These are phyloP conservation scores for Bufo bufo DNA, from an alignment of 2,113 vertebrate genomes.

Conservation along the genomic window DNA sequence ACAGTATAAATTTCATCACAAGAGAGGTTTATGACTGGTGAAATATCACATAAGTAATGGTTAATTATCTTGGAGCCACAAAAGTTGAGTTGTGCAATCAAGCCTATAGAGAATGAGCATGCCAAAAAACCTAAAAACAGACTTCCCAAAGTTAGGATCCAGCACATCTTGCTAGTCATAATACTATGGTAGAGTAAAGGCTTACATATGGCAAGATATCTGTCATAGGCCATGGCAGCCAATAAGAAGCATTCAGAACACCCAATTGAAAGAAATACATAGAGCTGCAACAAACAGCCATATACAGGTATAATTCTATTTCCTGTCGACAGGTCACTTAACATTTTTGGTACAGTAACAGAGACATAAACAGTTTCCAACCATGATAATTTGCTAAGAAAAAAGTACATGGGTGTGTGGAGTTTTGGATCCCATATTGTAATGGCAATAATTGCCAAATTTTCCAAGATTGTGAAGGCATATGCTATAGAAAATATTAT, in stretches of 20 bases:
- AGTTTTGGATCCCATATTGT: conserved; percentile 58
- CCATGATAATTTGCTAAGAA: conserved; percentile 60
- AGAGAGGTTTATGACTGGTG: conserved; percentile 44
- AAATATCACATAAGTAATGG: conserved; percentile 49
- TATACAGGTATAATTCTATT: conserved; percentile 60
- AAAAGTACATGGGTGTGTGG: conserved; percentile 64
- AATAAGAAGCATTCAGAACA: conserved; percentile 63
- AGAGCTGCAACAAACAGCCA: conserved; percentile 62
- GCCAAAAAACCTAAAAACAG: conserved; percentile 40
- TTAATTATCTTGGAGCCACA: conserved; percentile 40
- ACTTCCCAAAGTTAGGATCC: conserved; percentile 16
- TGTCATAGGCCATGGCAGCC: conserved; percentile 63
- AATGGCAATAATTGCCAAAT: conserved; percentile 61
- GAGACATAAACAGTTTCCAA: conserved; percentile 62
- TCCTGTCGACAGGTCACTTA: conserved; percentile 53
- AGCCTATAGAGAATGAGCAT: conserved; percentile 46
- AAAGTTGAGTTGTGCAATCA: conserved; percentile 32
- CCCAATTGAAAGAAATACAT: conserved; percentile 63
- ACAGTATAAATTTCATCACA: conserved; percentile 36
- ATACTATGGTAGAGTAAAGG: conserved; percentile 60
- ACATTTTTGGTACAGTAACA: conserved; percentile 63
- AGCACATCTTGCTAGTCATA: conserved; percentile 58
- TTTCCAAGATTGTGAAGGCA: conserved; percentile 58
- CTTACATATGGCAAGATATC: conserved; percentile 62
- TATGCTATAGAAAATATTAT: conserved; percentile 60